These are phyloP conservation scores for Lagopus leucura DNA, from an alignment of 2,113 vertebrate genomes.

Conservation along the genomic window DNA sequence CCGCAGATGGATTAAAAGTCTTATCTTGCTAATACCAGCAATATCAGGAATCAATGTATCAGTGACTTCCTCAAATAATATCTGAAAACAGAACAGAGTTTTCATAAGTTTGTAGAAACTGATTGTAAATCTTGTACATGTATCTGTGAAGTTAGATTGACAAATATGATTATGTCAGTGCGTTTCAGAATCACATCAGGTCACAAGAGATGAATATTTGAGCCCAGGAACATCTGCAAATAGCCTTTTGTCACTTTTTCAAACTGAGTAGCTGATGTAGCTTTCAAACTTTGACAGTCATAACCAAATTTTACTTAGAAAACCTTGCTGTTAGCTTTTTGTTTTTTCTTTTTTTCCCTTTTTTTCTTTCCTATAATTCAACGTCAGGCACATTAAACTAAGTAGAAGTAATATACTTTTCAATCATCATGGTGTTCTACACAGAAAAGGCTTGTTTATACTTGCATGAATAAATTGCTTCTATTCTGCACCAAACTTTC, in stretches of 20 bases:
- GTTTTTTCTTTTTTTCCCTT: background rate
- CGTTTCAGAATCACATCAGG: background rate
- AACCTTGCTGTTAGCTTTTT: background rate
- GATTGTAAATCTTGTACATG: background rate
- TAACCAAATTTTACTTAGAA: background rate
- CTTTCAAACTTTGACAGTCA: background rate
- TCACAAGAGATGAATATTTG: background rate
- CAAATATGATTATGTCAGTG: background rate
- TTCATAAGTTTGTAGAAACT: slow-evolving; percentile 5
- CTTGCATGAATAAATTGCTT: background rate
- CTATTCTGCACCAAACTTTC: background rate
- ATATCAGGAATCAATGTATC: slow-evolving; percentile 53
- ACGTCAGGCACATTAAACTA: background rate
- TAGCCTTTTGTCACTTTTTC: slow-evolving; percentile 23
- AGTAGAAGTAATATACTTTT: background rate
- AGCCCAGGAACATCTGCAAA: background rate
- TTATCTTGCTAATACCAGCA: slow-evolving; percentile 74
- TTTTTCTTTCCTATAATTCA: background rate
- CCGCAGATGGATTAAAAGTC: slow-evolving; percentile 62
- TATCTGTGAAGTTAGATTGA: background rate
- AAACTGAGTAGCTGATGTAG: background rate
- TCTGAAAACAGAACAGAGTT: slow-evolving; percentile 5
- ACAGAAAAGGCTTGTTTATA: background rate
- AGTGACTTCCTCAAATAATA: slow-evolving; percentile 47
- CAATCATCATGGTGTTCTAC: background rate